A percentile compares a stretch with the other conserved stretches of the same genome.
These are phyloP conservation scores for Macrostomum cliftonense DNA, from an alignment of 2,888 invertebrate species.

Conservation along the genomic window DNA sequence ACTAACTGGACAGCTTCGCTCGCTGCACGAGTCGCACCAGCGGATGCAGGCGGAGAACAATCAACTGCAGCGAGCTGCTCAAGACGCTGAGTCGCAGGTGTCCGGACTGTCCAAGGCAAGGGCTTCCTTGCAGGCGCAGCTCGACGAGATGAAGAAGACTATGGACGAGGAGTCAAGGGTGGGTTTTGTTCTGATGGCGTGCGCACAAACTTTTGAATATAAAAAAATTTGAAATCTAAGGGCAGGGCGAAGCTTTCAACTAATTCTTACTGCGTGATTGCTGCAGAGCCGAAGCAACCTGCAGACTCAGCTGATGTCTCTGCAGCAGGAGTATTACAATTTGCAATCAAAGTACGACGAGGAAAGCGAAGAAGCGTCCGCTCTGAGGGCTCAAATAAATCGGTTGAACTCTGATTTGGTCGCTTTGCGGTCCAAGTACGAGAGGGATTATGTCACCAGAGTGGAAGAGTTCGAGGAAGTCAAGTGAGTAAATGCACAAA, in stretches of 20 bases:
- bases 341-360: conserved; percentile 84
- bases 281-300: conserved; percentile 30
- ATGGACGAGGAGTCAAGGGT: conserved; percentile 33
- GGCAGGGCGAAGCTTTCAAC: no score
- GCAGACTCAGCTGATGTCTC: conserved; percentile 24
- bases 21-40: conserved; percentile 38
- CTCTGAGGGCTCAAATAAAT: conserved; percentile 83
- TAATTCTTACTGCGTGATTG: no score
- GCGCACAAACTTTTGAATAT: no score
- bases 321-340: conserved; percentile 34
- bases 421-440: conserved; percentile 78
- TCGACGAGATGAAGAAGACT: conserved; percentile 31
- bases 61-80: conserved; percentile 50
- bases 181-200: no score
- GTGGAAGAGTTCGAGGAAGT: conserved; percentile 64
- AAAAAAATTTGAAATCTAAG: no score
- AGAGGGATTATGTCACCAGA: conserved; percentile 74
- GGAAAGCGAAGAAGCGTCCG: conserved; percentile 84
- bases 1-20: conserved; percentile 71
- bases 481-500: conserved; percentile 36
- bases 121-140: conserved; percentile 22
- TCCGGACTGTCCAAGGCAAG: conserved; percentile 84
- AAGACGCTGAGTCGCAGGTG: conserved; percentile 80
- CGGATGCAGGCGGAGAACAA: conserved; percentile 60
- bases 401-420: conserved; percentile 65